phyloP scores from a whole-genome alignment of 64 coral and sea anemone species.

The Acropora tenuis region DNA sequence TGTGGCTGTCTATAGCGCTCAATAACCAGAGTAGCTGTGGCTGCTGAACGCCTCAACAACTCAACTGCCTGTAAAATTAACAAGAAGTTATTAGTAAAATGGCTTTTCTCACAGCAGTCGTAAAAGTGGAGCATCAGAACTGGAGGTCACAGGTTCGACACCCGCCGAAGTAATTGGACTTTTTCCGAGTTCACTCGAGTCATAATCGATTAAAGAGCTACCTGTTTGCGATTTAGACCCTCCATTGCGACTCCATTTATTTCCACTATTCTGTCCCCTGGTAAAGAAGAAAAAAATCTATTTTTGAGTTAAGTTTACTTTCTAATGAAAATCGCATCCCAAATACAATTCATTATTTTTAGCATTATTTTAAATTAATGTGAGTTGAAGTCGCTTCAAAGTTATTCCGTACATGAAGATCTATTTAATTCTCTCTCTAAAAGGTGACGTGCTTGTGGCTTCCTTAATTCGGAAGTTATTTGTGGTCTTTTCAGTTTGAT shows the following conservation, averaged over 20 bases:
- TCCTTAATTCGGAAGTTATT: background rate
- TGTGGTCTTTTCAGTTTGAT: background rate
- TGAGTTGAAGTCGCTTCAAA: background rate
- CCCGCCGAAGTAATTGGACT: too few relatives aligned
- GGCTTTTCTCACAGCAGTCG: too few relatives aligned
- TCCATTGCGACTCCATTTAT: slow-evolving; percentile 90
- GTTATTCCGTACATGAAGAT: too few relatives aligned
- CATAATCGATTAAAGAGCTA: background rate
- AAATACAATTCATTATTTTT: too few relatives aligned
- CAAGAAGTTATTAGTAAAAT: background rate
- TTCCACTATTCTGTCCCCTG: slow-evolving; percentile 93
- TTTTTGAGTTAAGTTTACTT: background rate
- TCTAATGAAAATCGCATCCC: background rate
- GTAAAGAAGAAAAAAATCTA: background rate
- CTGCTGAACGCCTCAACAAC: slow-evolving; percentile 69
- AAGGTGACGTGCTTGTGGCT: background rate
- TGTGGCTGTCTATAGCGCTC: slow-evolving; percentile 76
- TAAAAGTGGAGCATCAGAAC: too few relatives aligned
- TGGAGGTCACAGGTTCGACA: too few relatives aligned
- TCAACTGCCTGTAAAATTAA: slow-evolving; percentile 74
- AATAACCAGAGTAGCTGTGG: slow-evolving; percentile 80
- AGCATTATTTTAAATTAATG: too few relatives aligned
- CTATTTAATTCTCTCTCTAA: background rate
- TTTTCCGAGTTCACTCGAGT: background rate
- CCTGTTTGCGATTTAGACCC: slow-evolving; percentile 93